Evolutionary conservation across 2,797 vertebrate species (phyloP).

Genomic region (Hydrocynus forskahlii): DNA sequence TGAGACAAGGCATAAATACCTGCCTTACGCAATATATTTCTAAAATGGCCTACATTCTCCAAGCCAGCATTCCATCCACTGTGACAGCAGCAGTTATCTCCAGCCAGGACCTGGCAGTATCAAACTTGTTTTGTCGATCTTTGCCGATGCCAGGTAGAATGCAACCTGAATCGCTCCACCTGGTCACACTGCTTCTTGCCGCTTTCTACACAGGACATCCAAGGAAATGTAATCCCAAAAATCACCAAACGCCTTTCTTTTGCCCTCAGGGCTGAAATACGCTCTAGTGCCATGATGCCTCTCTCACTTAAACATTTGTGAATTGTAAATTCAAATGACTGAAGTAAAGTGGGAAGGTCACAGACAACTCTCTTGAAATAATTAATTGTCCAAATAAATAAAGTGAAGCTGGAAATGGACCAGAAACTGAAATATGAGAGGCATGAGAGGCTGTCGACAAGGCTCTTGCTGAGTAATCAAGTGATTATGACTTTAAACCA

Average conservation of each 20-base stretch:
- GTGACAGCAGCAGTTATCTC: not conserved
- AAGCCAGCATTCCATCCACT: constrained; percentile 12
- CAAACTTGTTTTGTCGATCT: constrained; percentile 29
- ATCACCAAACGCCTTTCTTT: not conserved
- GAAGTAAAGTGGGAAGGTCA: constrained; percentile 3
- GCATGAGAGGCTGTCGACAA: constrained; percentile 36
- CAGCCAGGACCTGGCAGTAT: constrained; percentile 9
- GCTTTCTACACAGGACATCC: constrained; percentile 32
- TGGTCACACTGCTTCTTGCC: not conserved
- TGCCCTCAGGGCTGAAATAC: not conserved
- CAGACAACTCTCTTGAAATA: constrained; percentile 2
- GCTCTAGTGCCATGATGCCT: not conserved
- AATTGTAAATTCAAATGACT: not conserved
- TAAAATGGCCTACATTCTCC: not conserved
- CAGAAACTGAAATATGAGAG: not conserved
- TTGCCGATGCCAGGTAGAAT: constrained; percentile 15
- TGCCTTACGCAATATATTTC: not conserved
- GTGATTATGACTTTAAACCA: constrained; percentile 48
- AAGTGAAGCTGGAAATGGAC: not conserved
- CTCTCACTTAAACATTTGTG: not conserved
- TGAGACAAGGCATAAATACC: not conserved
- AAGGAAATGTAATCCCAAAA: constrained; percentile 10
- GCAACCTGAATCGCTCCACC: constrained; percentile 30
- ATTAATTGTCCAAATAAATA: constrained; percentile 39
- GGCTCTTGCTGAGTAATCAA: constrained; percentile 40